A percentile compares a stretch with the other conserved stretches of the same genome.
These are phyloP conservation scores for Sarcophilus harrisii DNA, from an alignment of 2,797 vertebrate genomes.

Conservation along the genomic window DNA sequence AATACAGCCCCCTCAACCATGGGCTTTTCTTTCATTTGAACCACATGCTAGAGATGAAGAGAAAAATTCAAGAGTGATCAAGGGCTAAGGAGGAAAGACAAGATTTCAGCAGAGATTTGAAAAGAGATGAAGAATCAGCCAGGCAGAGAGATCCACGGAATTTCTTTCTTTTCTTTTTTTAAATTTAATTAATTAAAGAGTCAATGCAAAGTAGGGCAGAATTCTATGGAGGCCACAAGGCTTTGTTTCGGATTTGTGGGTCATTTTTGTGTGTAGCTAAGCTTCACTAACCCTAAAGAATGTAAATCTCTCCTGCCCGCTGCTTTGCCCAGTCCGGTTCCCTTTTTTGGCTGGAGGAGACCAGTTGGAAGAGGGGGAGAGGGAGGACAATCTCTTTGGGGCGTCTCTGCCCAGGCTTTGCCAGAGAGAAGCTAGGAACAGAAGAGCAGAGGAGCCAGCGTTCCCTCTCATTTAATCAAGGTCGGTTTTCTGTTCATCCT, in stretches of 20 bases:
- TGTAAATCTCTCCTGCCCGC: neutral
- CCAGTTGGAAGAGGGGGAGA: neutral
- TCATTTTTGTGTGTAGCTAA: conserved; percentile 45
- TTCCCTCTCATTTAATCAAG: neutral
- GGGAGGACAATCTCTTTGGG: neutral
- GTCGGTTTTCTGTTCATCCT: conserved; percentile 43
- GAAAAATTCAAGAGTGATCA: neutral
- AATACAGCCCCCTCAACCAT: neutral
- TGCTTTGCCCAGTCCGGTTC: neutral
- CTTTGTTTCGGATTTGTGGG: conserved; percentile 4
- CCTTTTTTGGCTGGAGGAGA: neutral
- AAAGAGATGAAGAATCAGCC: conserved; percentile 1
- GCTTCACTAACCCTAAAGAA: conserved; percentile 15
- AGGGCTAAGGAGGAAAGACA: neutral
- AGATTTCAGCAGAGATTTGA: neutral
- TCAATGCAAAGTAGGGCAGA: conserved; percentile 6
- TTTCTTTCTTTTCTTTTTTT: conserved; percentile 1
- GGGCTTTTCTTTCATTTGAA: too few species aligned
- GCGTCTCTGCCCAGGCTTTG: neutral
- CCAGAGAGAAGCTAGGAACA: neutral
- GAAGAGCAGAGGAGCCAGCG: neutral
- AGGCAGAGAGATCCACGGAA: neutral
- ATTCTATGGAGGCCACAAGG: neutral
- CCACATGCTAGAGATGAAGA: neutral
- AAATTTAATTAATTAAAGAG: conserved; percentile 53